Conservation (phyloP, 2,113 vertebrate species). For the Hippocampus guttulatus region DNA sequence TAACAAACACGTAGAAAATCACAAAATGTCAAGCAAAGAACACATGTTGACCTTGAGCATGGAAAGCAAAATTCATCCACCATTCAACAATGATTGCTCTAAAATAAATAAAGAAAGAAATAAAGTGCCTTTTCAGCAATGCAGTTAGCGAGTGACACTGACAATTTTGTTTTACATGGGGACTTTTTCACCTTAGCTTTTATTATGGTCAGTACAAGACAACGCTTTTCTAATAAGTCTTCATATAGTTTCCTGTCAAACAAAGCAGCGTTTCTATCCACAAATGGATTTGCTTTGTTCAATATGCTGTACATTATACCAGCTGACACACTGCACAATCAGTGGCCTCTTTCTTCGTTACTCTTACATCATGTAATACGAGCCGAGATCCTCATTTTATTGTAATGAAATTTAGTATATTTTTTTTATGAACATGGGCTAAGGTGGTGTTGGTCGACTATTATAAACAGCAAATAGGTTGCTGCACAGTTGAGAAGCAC, state of each 20-base stretch:
- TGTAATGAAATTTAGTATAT: no score
- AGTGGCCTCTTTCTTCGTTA: not conserved
- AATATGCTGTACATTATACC: not conserved
- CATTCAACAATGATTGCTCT: not conserved
- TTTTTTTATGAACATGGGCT: no score
- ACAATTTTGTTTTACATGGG: constrained; percentile 1
- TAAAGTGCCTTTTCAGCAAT: constrained; percentile 14
- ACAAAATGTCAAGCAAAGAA: not conserved
- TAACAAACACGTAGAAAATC: not conserved
- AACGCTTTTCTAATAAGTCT: constrained; percentile 2
- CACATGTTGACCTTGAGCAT: constrained; percentile 16
- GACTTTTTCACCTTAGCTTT: constrained; percentile 17
- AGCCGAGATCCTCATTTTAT: no score
- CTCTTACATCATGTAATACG: not conserved
- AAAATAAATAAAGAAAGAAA: not conserved
- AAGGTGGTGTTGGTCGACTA: no score
- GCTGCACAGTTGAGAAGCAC: no score
- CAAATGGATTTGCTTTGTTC: not conserved
- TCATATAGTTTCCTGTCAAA: not conserved
- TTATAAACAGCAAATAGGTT: no score
- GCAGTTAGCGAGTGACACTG: not conserved
- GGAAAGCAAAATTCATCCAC: constrained; percentile 5
- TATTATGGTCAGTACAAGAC: not conserved
- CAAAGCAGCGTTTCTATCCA: not conserved
- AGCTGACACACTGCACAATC: not conserved